Base-by-base conservation (phyloP, 2,797 vertebrate genomes). In the Parotocinclus haroldoi region DNA sequence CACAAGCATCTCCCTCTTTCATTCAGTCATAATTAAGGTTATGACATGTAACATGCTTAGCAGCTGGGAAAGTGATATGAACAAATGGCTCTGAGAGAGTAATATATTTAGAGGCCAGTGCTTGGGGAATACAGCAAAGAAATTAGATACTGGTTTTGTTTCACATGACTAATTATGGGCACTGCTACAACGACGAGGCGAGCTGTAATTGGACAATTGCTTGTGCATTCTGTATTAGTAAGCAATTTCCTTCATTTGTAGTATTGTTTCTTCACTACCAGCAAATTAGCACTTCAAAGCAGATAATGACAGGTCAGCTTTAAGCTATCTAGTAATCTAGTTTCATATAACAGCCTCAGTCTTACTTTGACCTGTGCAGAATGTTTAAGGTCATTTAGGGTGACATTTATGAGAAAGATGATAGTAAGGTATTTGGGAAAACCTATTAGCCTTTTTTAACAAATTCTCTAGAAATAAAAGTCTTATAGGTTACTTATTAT, bases 101-200 rank as follows among this genome's bases (percentile, higher is more conserved):
- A n/a, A n/a, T n/a, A n/a, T n/a, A n/a, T n/a, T n/a, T 40, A 48
- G n/a, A 16, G 40, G 36, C 16, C 40, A 18, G 51, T 44, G 58
- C 38, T 56, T 3, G 10, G 16, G 14, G 45, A 65, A 40, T 14
- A 60, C 5, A 51, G 42, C 37, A 10, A 10, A 37, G 48, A 44
- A 9, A 19, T n/a, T n/a, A n/a, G n/a, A n/a, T n/a, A 63, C 17
- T 58, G 16, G 53, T 67, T n/a, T 70, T 73, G 71, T 68, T 57
- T 58, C 65, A 49, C 46, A 53, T 66, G 71, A 71, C 58, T 58
- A 62, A 74, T 77, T 74, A 71, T 27, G 4, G 19, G 27, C 39
- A 56, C 40, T 11, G 63, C 8, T 6, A 17, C 57, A 38, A 14
- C 10, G 62, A 58, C 37, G 42, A 57, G 63, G 11, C 1, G 10